Base-by-base conservation (phyloP, 2,888 invertebrate species). In the Macrophya annulata region DNA sequence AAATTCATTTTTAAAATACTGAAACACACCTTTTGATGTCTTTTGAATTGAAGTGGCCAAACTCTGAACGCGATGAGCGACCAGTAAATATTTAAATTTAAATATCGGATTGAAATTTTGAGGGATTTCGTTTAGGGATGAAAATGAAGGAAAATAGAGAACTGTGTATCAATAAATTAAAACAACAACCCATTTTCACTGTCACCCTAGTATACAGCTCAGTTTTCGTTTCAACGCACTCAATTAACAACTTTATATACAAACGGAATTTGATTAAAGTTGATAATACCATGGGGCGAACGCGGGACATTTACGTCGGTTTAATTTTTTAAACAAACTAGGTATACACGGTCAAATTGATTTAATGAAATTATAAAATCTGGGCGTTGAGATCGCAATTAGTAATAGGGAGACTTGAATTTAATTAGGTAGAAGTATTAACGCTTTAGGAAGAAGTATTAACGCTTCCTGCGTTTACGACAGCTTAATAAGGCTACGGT, bases 361-460 rank as follows among this genome's bases (percentile, higher is more conserved):
- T 68, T 68, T 12, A 31, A 37, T 17, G 8, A 8, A 37, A 68
- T 68, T 17, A 68, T 68, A 17, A 68, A 68, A 68, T 17, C 68
- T 37, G 68, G 62, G 68, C 8, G 37, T 37, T 68, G 68, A 31
- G 17, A 68, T 68, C 15, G 68, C 31, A 68, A 68, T 68, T 68
- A 68, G 31, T 37, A 37, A 68, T 37, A 37, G 15, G 68, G 68
- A 72, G 40, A 45, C 0, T 45, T 8, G 72, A 72, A 45, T 72
- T 72, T 40, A 72, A 72, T 72, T 43, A 43, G 72, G 72, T n/a
- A 37, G 37, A 17, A 15, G 31, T 21, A 45, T 74, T 45, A 45
- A 45, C 74, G 74, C 74, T 21, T 72, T 43, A 43, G 72, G 72
- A 10, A 37, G 37, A 17, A 15, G 31, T 21, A 45, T 74, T 45